Base-by-base conservation (phyloP, 2,888 invertebrate genomes). In the Parnassius smintheus region DNA sequence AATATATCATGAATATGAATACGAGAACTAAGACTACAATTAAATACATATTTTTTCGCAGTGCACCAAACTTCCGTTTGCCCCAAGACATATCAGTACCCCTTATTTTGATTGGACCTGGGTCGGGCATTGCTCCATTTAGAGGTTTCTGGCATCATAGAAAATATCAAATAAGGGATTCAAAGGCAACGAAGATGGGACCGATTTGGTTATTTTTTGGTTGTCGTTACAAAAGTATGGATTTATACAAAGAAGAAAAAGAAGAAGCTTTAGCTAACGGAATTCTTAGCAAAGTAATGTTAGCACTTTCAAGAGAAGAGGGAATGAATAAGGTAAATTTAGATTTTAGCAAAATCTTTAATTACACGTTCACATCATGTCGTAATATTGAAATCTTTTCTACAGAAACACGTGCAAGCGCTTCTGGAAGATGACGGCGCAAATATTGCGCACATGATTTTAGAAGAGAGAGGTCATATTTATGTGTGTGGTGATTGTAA, bases 401-500 rank as follows among this genome's bases (percentile, higher is more conserved):
- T 41, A 44, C 83, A 98, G 98, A 96, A 96, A 73, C 98, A 98
- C 79, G 98, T 98, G 1, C 98, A 98, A 93, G 95, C 96, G 77
- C 90, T 97, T 69, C 93, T 98, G 73, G 93, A 95, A 81, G 93
- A 95, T 59, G 96, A 97, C 85, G 95, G 96, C 10, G 93, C 93
- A 45, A 93, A 94, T 72, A 93, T 98, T 60, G 96, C 95, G 76
- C 92, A 94, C 59, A 93, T 96, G 85, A 87, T 98, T 54, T 93
- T 96, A 10, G 88, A 94, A 65, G 94, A 97, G 77, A 93, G 94
- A 60, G 98, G 98, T 0, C 98, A 98, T 81, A 96, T 98, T 78
- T 98, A 98, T 79, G 98, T 99, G 0, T 99, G 98, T 76, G 98
- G 98, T 10, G 98, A 98, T 87, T 98, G 98, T 74, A 97, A 97